phyloP scores from a whole-genome alignment of 2,797 vertebrate species.

The Enteromius treurensis region DNA sequence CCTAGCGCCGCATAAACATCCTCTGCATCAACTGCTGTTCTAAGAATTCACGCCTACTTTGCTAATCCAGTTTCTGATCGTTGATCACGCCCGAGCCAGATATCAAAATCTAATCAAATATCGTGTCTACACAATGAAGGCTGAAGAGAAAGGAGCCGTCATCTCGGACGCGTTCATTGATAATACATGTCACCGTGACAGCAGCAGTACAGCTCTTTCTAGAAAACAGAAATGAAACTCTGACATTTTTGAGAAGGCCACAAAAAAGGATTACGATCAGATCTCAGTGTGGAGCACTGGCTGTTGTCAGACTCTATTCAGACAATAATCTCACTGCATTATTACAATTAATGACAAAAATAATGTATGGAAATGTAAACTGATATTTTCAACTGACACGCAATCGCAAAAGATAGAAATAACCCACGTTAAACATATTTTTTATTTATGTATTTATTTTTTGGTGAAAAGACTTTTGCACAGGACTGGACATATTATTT shows the following conservation, averaged over 20 bases:
- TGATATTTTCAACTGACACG: too few species aligned
- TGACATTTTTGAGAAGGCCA: background rate
- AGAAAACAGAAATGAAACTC: slow-evolving; percentile 14
- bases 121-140: background rate
- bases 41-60: background rate
- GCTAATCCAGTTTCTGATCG: background rate
- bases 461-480: too few species aligned
- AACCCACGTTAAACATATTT: too few species aligned
- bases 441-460: too few species aligned
- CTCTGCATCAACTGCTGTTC: background rate
- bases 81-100: too few species aligned
- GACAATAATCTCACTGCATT: too few species aligned
- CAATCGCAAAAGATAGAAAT: too few species aligned
- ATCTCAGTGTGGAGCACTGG: too few species aligned
- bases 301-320: too few species aligned
- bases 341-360: too few species aligned
- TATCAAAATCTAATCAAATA: background rate
- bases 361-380: too few species aligned
- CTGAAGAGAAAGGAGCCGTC: background rate
- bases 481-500: background rate
- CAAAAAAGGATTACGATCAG: background rate
- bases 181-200: slow-evolving; percentile 37
- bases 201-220: background rate
- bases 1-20: slow-evolving; percentile 49
- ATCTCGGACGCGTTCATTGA: slow-evolving; percentile 28